Base-by-base conservation (phyloP, 2,113 vertebrate genomes). In the Shinisaurus crocodilurus region DNA sequence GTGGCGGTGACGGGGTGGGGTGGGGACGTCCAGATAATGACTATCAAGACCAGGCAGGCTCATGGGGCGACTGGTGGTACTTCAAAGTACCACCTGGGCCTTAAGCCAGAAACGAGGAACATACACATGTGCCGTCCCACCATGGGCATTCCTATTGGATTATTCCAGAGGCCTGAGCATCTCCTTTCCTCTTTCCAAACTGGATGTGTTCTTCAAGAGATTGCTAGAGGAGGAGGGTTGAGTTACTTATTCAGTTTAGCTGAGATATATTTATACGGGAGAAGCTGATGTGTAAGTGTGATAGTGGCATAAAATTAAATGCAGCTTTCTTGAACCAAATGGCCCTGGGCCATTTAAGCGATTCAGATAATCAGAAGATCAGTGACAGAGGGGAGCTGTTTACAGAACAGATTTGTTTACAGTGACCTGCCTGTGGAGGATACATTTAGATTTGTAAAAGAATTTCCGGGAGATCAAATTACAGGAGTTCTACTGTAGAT, bases 351-450 rank as follows among this genome's bases (percentile, higher is more conserved):
- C n/a, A 70, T 82, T 70, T 72, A 27, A 82, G 65, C 67, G 37
- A 70, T 70, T 88, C 45, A 54, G 77, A 69, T 88, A 82, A 88
- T 88, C 87, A 82, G 86, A 69, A 50, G 79, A 81, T 54, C 63
- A 81, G 65, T 10, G 77, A 37, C 50, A 70, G 48, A 88, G 34
- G 67, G 48, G 65, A 40, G 45, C 67, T 82, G 75, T 88, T 88
- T 88, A 88, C 34, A 82, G 45, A 69, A 67, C 40, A 27, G 60
- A 63, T 63, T 63, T 15, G 18, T 63, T 65, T 88, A 74, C 69
- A 57, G 40, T 16, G 77, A 82, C 77, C 65, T 37, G 65, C 45
- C n/a, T 20, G n/a, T 34, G 48, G 48, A 81, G 77, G 57, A 86
- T 40, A 37, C 25, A 13, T 13, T 0, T 32, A n/a, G 40, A 2